Conservation (phyloP, 2,888 invertebrate genomes). For the Epirrhoe tristata region DNA sequence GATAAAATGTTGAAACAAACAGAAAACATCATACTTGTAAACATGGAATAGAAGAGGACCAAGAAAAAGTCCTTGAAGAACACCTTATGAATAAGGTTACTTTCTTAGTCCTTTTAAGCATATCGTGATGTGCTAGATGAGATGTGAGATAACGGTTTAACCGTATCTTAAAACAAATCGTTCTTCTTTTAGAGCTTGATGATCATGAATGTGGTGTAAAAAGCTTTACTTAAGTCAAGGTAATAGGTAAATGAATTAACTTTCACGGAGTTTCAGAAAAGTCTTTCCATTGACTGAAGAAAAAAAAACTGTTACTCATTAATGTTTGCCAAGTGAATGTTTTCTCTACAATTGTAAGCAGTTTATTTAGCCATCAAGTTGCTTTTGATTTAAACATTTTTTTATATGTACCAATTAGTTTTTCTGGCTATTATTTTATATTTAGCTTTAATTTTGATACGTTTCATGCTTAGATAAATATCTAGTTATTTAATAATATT, state of each 20-base stretch:
- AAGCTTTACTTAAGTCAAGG: conserved; percentile 14
- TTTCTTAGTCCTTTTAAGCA: background rate
- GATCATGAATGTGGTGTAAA: background rate
- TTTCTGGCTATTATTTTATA: conserved; percentile 29
- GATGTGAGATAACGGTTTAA: background rate
- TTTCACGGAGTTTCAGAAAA: conserved; percentile 6
- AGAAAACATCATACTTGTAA: background rate
- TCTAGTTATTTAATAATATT: conserved; percentile 23
- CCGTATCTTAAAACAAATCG: background rate
- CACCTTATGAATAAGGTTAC: background rate
- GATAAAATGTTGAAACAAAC: background rate
- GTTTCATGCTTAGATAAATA: conserved; percentile 23
- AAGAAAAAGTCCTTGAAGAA: conserved; percentile 10
- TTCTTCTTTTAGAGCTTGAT: background rate
- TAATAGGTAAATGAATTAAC: background rate
- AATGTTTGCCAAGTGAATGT: background rate
- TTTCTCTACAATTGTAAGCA: background rate
- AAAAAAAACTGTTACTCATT: background rate
- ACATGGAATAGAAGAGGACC: conserved; percentile 5
- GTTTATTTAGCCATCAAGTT: conserved; percentile 18
- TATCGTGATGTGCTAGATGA: background rate
- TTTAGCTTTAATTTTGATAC: conserved; percentile 17
- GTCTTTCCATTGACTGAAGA: background rate
- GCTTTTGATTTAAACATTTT: conserved; percentile 23
- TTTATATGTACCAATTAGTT: conserved; percentile 4